Percentiles rank a stretch among this genome's conserved stretches.
phyloP scores from a whole-genome alignment of 92 coral and sea anemone genomes.

The Nematostella vectensis region DNA sequence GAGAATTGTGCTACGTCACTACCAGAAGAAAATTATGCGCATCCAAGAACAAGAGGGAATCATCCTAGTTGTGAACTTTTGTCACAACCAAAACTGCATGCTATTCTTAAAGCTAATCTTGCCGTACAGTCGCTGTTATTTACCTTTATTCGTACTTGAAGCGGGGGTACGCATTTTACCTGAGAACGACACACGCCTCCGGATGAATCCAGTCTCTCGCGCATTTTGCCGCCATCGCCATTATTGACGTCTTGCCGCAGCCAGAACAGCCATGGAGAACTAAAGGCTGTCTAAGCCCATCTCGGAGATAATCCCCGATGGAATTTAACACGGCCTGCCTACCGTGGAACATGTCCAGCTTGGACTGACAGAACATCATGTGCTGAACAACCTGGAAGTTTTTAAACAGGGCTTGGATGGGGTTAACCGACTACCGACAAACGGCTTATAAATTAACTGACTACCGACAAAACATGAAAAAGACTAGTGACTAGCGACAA shows the following conservation, averaged over 20 bases:
- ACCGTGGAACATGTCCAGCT: conserved; percentile 53
- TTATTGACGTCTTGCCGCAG: conserved; percentile 67
- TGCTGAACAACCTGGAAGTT: conserved; percentile 40
- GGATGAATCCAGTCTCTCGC: conserved; percentile 34
- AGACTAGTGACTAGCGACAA: too few relatives aligned
- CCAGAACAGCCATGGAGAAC: conserved; percentile 74
- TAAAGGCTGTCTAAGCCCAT: conserved; percentile 36
- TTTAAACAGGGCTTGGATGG: too few relatives aligned
- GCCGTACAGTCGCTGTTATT: not conserved
- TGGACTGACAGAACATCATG: conserved; percentile 54
- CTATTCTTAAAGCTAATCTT: not conserved
- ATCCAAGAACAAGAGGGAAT: too few relatives aligned
- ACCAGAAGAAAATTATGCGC: too few relatives aligned
- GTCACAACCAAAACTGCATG: not conserved
- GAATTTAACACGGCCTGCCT: conserved; percentile 37
- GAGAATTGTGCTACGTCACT: too few relatives aligned
- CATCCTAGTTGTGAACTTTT: not conserved
- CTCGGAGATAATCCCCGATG: conserved; percentile 38
- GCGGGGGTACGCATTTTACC: conserved; percentile 15
- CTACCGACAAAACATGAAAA: too few relatives aligned
- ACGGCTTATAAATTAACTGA: too few relatives aligned
- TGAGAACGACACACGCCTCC: conserved; percentile 44
- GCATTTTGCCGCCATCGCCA: conserved; percentile 62
- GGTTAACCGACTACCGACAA: too few relatives aligned
- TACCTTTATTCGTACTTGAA: not conserved